Percentiles rank a stretch among this genome's conserved stretches.
phyloP scores from a whole-genome alignment of 2,888 invertebrate genomes.

The Crematogaster levior region DNA sequence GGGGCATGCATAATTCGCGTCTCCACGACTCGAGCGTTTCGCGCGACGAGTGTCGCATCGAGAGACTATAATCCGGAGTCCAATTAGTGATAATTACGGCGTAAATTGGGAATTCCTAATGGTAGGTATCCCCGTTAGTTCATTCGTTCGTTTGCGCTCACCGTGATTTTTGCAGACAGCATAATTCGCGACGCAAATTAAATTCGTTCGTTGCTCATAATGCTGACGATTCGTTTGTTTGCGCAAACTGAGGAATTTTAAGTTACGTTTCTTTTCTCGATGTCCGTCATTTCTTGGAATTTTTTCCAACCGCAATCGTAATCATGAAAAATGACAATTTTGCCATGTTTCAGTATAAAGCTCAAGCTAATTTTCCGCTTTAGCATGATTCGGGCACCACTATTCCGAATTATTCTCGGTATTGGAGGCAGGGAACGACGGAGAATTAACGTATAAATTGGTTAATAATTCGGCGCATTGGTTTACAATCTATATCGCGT shows the following conservation, averaged over 20 bases:
- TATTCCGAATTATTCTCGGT: background rate
- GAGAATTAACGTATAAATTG: constrained; percentile 44
- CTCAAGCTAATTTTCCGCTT: background rate
- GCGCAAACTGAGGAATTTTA: background rate
- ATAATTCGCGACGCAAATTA: constrained; percentile 71
- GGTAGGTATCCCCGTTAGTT: constrained; percentile 55
- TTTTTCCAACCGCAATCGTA: background rate
- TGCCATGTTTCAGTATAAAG: background rate
- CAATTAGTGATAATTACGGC: constrained; percentile 83
- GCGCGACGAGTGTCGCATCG: constrained; percentile 73
- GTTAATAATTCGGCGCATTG: constrained; percentile 42
- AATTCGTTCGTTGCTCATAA: constrained; percentile 73
- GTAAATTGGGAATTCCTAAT: constrained; percentile 81
- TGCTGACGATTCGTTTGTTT: constrained; percentile 53
- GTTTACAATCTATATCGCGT: constrained; percentile 45
- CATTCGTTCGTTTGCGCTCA: constrained; percentile 44
- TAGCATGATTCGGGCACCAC: background rate
- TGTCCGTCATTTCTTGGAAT: background rate
- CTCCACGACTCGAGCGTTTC: constrained; percentile 73
- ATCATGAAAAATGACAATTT: background rate
- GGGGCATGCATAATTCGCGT: constrained; percentile 75
- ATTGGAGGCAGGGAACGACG: background rate
- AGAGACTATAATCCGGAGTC: constrained; percentile 79
- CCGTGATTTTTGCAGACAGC: constrained; percentile 74
- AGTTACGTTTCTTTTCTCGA: background rate